Percentiles rank a stretch among this genome's conserved stretches.
These are phyloP conservation scores for Tor tambroides DNA, from an alignment of 2,113 vertebrate species.

Conservation along the genomic window DNA sequence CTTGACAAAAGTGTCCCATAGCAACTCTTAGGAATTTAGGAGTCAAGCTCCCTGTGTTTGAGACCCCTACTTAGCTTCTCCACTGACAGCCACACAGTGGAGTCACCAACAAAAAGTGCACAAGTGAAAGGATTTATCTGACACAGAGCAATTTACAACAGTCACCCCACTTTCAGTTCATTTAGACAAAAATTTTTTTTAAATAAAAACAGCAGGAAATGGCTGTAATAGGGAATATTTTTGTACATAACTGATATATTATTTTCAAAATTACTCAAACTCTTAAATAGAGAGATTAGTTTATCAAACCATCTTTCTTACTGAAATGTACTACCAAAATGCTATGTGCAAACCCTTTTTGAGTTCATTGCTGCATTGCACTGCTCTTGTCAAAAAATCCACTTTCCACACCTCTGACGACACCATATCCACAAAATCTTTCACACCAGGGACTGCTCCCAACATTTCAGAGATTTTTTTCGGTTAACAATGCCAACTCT, in stretches of 20 bases:
- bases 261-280: neutral
- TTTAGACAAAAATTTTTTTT: no score
- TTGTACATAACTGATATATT: neutral
- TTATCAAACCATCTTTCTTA: neutral
- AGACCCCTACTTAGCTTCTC: slow-evolving; percentile 53
- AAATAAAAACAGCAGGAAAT: neutral
- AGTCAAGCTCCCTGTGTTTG: slow-evolving; percentile 63
- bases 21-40: slow-evolving; percentile 74
- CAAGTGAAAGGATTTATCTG: slow-evolving; percentile 40
- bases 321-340: neutral
- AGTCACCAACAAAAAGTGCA: slow-evolving; percentile 36
- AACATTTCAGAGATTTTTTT: slow-evolving; percentile 53
- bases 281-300: neutral
- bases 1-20: slow-evolving; percentile 68
- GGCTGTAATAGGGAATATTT: neutral
- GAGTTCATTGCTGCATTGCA: slow-evolving; percentile 35
- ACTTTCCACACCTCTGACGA: slow-evolving; percentile 5
- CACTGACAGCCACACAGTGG: slow-evolving; percentile 52
- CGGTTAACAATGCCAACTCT: slow-evolving; percentile 47
- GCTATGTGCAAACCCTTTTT: neutral
- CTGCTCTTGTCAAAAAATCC: slow-evolving; percentile 45
- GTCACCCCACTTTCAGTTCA: neutral
- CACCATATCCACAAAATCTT: slow-evolving; percentile 69
- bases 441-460: slow-evolving; percentile 62
- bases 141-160: slow-evolving; percentile 13